Evolutionary conservation across 2,888 invertebrate species (phyloP).

Genomic region (Pseudococcus jackbeardsleyi): DNA sequence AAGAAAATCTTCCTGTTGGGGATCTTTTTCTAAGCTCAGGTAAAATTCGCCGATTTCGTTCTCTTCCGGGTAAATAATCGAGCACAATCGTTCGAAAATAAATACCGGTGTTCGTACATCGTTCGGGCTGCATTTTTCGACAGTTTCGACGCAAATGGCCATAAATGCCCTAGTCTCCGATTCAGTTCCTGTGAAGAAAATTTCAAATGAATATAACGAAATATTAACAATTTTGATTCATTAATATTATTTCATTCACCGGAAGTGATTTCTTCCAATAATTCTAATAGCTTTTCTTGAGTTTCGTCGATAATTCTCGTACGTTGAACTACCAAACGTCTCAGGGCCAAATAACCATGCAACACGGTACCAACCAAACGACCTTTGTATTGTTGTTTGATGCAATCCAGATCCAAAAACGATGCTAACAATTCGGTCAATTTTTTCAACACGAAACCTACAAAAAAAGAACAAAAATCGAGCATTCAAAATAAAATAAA

Average conservation of each 20-base stretch:
- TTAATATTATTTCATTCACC: constrained; percentile 71
- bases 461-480: too few relatives aligned
- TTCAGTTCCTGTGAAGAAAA: constrained; percentile 79
- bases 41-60: constrained; percentile 97
- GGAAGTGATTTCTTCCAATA: constrained; percentile 95
- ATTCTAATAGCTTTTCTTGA: constrained; percentile 91
- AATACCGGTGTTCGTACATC: constrained; percentile 97
- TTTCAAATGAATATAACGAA: neutral
- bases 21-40: constrained; percentile 96
- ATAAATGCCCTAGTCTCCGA: constrained; percentile 97
- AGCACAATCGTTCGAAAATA: constrained; percentile 96
- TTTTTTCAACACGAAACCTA: constrained; percentile 90
- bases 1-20: constrained; percentile 98
- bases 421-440: constrained; percentile 89
- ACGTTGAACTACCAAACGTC: constrained; percentile 92
- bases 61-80: constrained; percentile 97
- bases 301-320: constrained; percentile 96
- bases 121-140: constrained; percentile 89
- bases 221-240: neutral
- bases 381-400: constrained; percentile 91
- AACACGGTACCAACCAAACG: constrained; percentile 89
- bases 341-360: constrained; percentile 92
- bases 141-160: constrained; percentile 96
- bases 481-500: neutral
- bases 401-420: constrained; percentile 88